phyloP scores from a whole-genome alignment of 2,888 invertebrate genomes.

The Tinea trinotella region DNA sequence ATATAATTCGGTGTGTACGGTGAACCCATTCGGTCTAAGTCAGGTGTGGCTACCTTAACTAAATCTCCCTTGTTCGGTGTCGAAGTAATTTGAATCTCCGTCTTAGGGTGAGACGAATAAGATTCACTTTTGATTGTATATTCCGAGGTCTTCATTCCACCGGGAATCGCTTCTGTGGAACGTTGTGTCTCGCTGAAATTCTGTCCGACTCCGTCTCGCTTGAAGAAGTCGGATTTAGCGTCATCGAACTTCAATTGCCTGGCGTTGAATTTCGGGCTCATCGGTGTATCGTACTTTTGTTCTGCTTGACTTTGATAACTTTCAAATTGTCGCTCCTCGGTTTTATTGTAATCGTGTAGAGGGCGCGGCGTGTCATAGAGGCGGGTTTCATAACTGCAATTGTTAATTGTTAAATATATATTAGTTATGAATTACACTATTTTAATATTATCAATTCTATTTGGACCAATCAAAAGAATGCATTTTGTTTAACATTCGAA shows the following conservation, averaged over 20 bases:
- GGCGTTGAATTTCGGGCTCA: slow-evolving; percentile 67
- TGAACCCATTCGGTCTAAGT: slow-evolving; percentile 55
- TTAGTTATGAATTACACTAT: too few relatives aligned
- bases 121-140: slow-evolving; percentile 54
- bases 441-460: too few relatives aligned
- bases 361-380: slow-evolving; percentile 68
- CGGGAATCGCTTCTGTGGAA: slow-evolving; percentile 57
- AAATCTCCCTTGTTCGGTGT: slow-evolving; percentile 50
- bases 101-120: slow-evolving; percentile 53
- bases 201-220: slow-evolving; percentile 57
- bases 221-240: slow-evolving; percentile 54
- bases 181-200: slow-evolving; percentile 57
- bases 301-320: too few relatives aligned
- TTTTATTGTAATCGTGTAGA: slow-evolving; percentile 43
- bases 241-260: slow-evolving; percentile 62
- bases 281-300: slow-evolving; percentile 30
- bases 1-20: slow-evolving; percentile 61
- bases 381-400: slow-evolving; percentile 68
- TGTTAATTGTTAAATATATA: slow-evolving; percentile 23
- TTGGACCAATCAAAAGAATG: too few relatives aligned
- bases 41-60: slow-evolving; percentile 54
- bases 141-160: slow-evolving; percentile 57
- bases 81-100: slow-evolving; percentile 45
- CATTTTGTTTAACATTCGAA: too few relatives aligned
- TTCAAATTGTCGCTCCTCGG: slow-evolving; percentile 39